Conservation (phyloP, 2,888 invertebrate species). For the Endotricha flammealis region DNA sequence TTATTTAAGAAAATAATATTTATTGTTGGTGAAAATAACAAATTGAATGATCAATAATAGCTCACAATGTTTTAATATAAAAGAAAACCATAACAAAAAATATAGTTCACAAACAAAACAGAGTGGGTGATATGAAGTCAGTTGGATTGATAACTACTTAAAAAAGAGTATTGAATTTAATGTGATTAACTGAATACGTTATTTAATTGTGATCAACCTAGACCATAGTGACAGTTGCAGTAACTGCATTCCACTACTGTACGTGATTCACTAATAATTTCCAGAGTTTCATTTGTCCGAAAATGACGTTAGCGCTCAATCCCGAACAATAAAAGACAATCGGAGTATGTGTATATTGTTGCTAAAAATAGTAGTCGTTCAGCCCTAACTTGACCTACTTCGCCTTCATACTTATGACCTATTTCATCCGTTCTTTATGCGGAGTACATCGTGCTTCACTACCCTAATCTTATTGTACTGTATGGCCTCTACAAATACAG, state of each 20-base stretch:
- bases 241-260: constrained; percentile 63
- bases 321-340: constrained; percentile 22
- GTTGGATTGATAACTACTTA: constrained; percentile 19
- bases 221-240: constrained; percentile 51
- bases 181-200: constrained; percentile 42
- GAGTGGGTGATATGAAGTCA: constrained; percentile 36
- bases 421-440: constrained; percentile 46
- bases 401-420: constrained; percentile 49
- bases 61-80: constrained; percentile 22
- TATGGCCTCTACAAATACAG: constrained; percentile 38
- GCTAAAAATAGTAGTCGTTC: constrained; percentile 44
- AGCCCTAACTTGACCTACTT: constrained; percentile 61
- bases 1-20: constrained; percentile 37
- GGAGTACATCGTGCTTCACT: constrained; percentile 39
- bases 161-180: constrained; percentile 28
- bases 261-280: constrained; percentile 49
- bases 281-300: constrained; percentile 73
- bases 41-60: constrained; percentile 17
- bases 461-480: constrained; percentile 43
- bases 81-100: constrained; percentile 35
- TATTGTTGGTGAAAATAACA: constrained; percentile 17
- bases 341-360: constrained; percentile 28
- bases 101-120: constrained; percentile 39
- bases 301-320: constrained; percentile 33
- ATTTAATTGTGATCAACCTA: constrained; percentile 35